Evolutionary conservation across 2,113 vertebrate species (phyloP).

Genomic region (Aplodontia rufa): DNA sequence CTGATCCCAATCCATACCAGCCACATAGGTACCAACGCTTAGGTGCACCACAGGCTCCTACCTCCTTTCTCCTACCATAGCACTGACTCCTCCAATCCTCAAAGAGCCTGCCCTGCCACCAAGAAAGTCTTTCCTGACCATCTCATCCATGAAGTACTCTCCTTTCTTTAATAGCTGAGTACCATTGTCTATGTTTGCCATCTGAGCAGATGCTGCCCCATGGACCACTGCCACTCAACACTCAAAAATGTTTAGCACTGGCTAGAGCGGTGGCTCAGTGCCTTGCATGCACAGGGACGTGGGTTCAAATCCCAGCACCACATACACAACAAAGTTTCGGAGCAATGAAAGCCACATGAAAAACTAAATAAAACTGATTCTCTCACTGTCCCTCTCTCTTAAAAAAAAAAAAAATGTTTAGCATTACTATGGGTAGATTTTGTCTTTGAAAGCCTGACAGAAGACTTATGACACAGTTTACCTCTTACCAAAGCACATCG

Average conservation of each 20-base stretch:
- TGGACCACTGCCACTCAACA: background rate
- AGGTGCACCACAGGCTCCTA: background rate
- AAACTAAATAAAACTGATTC: no score
- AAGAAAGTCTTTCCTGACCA: background rate
- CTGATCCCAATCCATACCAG: background rate
- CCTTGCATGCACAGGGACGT: no score
- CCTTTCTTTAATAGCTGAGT: background rate
- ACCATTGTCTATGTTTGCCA: background rate
- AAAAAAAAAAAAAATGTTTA: background rate
- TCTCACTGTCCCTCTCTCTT: no score
- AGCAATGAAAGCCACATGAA: no score
- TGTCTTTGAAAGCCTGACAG: background rate
- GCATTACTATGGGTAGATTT: background rate
- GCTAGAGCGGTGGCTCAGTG: no score
- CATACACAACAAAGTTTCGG: no score
- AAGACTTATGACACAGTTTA: background rate
- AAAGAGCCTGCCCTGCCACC: background rate
- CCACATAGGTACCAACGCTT: background rate
- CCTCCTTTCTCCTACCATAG: background rate
- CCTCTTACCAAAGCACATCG: background rate
- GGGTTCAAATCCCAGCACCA: no score
- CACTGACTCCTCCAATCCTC: background rate
- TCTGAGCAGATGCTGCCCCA: background rate
- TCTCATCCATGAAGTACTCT: background rate
- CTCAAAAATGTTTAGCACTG: background rate